phyloP scores from a whole-genome alignment of 1,140 invertebrate genomes.

The Brachystomella parvula region DNA sequence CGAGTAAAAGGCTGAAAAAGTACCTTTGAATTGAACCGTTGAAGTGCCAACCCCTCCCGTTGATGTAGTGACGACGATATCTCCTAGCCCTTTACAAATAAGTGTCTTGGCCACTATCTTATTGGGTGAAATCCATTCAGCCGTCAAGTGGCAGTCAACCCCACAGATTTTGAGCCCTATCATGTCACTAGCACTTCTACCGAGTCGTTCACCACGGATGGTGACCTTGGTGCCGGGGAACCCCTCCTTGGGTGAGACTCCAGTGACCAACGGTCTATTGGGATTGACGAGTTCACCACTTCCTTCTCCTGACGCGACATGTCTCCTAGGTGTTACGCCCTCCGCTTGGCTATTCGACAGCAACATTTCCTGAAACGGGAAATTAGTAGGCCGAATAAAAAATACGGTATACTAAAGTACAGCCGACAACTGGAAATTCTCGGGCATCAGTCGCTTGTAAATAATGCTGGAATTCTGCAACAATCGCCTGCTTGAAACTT shows the following conservation, averaged over 20 bases:
- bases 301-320: neutral
- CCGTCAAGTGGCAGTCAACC: constrained; percentile 85
- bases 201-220: constrained; percentile 92
- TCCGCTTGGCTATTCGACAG: neutral
- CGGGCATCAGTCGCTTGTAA: too few relatives aligned
- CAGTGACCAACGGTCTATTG: constrained; percentile 71
- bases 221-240: constrained; percentile 85
- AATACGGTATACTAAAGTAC: too few relatives aligned
- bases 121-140: constrained; percentile 95
- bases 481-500: too few relatives aligned
- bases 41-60: constrained; percentile 86
- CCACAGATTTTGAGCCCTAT: constrained; percentile 89
- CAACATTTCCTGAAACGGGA: too few relatives aligned
- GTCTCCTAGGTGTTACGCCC: neutral
- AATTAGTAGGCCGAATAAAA: too few relatives aligned
- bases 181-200: constrained; percentile 71
- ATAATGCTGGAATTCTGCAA: too few relatives aligned
- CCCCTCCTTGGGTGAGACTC: constrained; percentile 95
- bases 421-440: too few relatives aligned
- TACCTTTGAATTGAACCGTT: constrained; percentile 87
- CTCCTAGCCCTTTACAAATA: constrained; percentile 84
- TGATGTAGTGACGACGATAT: constrained; percentile 86
- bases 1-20: neutral
- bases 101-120: constrained; percentile 95
- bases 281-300: neutral